Base-by-base conservation (phyloP, 2,888 invertebrate species). In the Lampropteryx suffumata region DNA sequence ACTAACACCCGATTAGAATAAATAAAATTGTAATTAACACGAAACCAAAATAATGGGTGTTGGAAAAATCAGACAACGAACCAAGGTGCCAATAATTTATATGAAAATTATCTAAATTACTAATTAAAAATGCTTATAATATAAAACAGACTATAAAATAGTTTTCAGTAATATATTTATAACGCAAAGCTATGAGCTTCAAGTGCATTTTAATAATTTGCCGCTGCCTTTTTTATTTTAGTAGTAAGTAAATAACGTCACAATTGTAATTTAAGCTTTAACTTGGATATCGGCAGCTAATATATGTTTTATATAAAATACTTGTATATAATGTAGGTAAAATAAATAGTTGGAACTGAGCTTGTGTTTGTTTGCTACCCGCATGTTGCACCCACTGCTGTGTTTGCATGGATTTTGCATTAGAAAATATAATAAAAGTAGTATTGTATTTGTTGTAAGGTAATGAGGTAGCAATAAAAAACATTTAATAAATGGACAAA, bases 281-380 rank as follows among this genome's bases (percentile, higher is more conserved):
- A 76, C 65, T 62, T 24, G 57, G 61, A 57, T 52, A 52, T 37
- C 27, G 59, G 55, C 57, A 61, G 56, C 61, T 48, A 24, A 17
- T 17, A 17, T 17, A 47, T 40, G 55, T 33, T 47, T 30, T 52
- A 39, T 59, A 24, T 46, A 50, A 24, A 34, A 21, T 51, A 49
- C 58, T 12, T 64, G 59, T 65, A 62, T 62, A 59, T 67, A 62
- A 54, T 55, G 57, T 58, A 59, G 54, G 9, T 42, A 54, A 83
- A n/a, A 82, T 84, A 84, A 82, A 83, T 60, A 61, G 64, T 73
- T 75, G 61, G 61, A 75, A 78, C 64, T 63, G 63, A 71, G 70
- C 69, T 66, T 80, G 76, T 80, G 71, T 83, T 84, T 84, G 78
- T 82, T 78, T 81, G 77, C 69, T 69, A 67, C 65, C 65, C 53